Evolutionary conservation across 1,140 invertebrate species (phyloP), one percentile per base, ranked within the genome.

Genomic region (Thalassaphorura encarpata): DNA sequence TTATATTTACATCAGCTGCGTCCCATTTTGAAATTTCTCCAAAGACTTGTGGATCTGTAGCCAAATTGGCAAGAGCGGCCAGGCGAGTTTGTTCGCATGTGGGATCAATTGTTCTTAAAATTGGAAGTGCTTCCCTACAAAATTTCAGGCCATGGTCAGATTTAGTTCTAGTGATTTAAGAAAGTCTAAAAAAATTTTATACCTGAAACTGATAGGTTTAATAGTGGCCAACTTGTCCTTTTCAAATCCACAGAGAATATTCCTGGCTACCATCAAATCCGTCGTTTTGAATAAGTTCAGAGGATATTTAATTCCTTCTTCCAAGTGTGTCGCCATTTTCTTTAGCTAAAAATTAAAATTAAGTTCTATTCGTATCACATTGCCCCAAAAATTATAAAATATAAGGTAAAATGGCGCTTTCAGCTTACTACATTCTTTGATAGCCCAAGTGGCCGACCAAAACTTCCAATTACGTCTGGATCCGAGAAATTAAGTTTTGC

Each of bases 341-440:
- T 58, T 56, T 23, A 64, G 28, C 61, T 63, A 39, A 49, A 52
- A 52, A 28, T 24, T 26, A 50, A 23, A 48, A 55, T 15, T 18
- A 40, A 18, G 18, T 21, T 23, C 19, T 29, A 26, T 47, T 31
- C 52, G 18, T 13, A 6, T 16, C 11, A 15, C 31, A 4, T 52
- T 18, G 16, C 39, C 6, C 11, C 33, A 52, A 39, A 41, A 33
- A 39, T 39, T 18, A n/a, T n/a, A n/a, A n/a, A n/a, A 15, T 42
- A 42, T 5, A 11, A 42, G 18, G 5, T 11, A 42, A 42, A 42
- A 18, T 42, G 19, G 11, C n/a, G n/a, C n/a, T n/a, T n/a, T n/a
- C n/a, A n/a, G n/a, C n/a, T 43, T 57, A 63, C 61, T 13, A 61
- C 39, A 52, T 46, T 61, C 41, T 64, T 61, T 27, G 58, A 58